Conservation (phyloP, 2,888 invertebrate species). For the Teleiodes luculella region DNA sequence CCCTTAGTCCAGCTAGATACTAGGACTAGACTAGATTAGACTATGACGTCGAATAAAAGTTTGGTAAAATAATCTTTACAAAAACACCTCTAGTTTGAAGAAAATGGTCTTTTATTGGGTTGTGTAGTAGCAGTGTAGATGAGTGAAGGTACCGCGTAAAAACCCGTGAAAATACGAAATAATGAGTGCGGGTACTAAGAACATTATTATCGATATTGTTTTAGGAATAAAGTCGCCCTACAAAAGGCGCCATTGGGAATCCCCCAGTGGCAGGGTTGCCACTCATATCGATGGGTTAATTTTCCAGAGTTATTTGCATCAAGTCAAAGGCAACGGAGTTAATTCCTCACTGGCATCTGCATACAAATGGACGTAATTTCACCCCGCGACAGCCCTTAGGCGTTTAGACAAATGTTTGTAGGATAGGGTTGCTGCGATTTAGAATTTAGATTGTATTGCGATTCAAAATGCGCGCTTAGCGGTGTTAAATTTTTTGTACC, state of each 20-base stretch:
- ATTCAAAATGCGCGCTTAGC: too few species aligned
- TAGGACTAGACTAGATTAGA: too few species aligned
- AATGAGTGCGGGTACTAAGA: too few species aligned
- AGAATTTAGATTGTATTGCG: background rate
- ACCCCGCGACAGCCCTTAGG: slow-evolving; percentile 61
- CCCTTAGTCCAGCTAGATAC: too few species aligned
- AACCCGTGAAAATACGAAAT: too few species aligned
- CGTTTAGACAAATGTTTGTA: slow-evolving; percentile 63
- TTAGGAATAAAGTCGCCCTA: background rate
- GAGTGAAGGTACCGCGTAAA: too few species aligned
- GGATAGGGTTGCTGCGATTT: slow-evolving; percentile 37
- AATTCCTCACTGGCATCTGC: slow-evolving; percentile 55
- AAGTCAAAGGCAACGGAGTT: slow-evolving; percentile 57
- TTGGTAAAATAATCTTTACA: too few species aligned
- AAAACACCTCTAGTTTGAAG: too few species aligned
- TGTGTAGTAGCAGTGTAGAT: too few species aligned
- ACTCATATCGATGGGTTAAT: slow-evolving; percentile 68
- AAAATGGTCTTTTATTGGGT: too few species aligned
- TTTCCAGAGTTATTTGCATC: slow-evolving; percentile 68
- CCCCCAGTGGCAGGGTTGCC: slow-evolving; percentile 14
- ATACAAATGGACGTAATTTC: slow-evolving; percentile 75
- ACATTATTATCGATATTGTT: too few species aligned
- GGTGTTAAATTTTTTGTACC: background rate
- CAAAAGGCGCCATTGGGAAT: background rate
- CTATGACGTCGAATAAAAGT: too few species aligned